Evolutionary conservation across 2,113 vertebrate species (phyloP).

Genomic region (Otocyon megalotis): DNA sequence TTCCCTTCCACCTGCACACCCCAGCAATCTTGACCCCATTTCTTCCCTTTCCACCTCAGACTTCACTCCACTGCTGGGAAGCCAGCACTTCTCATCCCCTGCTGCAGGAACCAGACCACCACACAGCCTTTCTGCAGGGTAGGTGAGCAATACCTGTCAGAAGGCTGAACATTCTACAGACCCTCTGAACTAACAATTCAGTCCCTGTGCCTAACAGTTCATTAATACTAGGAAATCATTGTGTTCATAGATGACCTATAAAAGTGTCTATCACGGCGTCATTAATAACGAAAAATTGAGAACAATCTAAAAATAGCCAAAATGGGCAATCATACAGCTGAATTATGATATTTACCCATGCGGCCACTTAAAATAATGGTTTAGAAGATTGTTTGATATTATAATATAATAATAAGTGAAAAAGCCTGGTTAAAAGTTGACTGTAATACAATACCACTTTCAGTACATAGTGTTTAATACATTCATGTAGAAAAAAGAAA

Average conservation of each 20-base stretch:
- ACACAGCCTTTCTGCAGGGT: neutral
- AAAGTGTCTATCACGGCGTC: neutral
- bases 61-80: neutral
- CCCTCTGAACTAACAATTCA: neutral
- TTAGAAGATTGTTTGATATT: neutral
- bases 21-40: neutral
- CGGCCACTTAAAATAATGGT: constrained; percentile 10
- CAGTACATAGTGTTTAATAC: neutral
- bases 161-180: neutral
- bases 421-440: neutral
- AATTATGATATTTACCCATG: neutral
- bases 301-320: neutral
- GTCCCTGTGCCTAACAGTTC: neutral
- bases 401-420: neutral
- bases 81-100: neutral
- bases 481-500: neutral
- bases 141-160: neutral
- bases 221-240: neutral
- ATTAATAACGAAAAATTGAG: neutral
- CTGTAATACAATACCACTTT: neutral
- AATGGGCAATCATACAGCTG: neutral
- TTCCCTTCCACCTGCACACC: neutral
- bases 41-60: neutral
- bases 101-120: neutral
- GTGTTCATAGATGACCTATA: neutral